Percentiles rank a stretch among this genome's conserved stretches.
These are phyloP conservation scores for Drosophila colorata DNA, from an alignment of 2,888 invertebrate genomes.

Conservation along the genomic window DNA sequence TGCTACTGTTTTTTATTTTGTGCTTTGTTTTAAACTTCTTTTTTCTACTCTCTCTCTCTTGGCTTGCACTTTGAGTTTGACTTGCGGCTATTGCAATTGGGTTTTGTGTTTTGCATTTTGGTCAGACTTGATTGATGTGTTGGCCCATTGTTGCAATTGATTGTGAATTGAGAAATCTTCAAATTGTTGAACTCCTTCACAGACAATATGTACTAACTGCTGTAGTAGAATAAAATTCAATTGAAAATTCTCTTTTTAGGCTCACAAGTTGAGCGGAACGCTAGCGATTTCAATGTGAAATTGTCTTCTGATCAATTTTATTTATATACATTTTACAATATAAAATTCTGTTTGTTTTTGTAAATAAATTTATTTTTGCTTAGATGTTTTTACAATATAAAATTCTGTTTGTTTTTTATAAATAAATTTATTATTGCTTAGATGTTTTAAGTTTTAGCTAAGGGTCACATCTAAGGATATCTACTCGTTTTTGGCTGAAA, in stretches of 20 bases:
- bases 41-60: neutral
- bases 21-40: slow-evolving; percentile 4
- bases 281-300: neutral
- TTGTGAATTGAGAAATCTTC: slow-evolving; percentile 15
- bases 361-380: too few species aligned
- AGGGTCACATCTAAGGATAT: too few species aligned
- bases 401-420: too few species aligned
- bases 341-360: too few species aligned
- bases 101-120: slow-evolving; percentile 19
- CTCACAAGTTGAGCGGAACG: neutral
- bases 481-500: too few species aligned
- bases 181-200: neutral
- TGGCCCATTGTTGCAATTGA: neutral
- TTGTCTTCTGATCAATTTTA: neutral
- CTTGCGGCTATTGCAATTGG: slow-evolving; percentile 29
- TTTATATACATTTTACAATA: neutral
- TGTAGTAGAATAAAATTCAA: neutral
- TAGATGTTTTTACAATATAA: too few species aligned
- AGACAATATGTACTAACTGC: neutral
- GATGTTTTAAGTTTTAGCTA: too few species aligned
- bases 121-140: slow-evolving; percentile 19
- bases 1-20: neutral
- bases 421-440: too few species aligned
- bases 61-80: neutral
- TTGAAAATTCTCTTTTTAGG: neutral